Evolutionary conservation across 2,888 invertebrate genomes (phyloP).

Genomic region (Synanthedon andrenaeformis): DNA sequence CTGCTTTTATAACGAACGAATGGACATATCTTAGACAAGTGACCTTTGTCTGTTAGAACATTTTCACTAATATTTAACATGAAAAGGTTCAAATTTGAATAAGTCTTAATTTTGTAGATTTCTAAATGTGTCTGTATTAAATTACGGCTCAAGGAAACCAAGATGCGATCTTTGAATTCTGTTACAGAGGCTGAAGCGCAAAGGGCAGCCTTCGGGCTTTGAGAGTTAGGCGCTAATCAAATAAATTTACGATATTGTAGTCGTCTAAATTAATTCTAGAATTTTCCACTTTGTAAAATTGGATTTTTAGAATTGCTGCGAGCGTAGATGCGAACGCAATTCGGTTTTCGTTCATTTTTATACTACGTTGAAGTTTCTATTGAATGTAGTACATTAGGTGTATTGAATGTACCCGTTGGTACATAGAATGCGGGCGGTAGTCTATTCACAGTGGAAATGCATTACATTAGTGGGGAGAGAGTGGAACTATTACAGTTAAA

Average conservation of each 20-base stretch:
- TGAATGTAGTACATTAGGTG: too few relatives aligned
- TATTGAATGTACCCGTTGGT: background rate
- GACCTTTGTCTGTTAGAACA: too few relatives aligned
- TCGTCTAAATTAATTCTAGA: slow-evolving; percentile 1
- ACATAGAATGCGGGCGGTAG: background rate
- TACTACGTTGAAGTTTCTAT: background rate
- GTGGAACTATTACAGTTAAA: slow-evolving; percentile 2
- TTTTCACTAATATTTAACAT: too few relatives aligned
- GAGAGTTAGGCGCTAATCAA: slow-evolving; percentile 21
- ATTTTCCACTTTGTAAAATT: slow-evolving; percentile 2
- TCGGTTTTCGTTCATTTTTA: background rate
- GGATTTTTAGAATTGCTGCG: slow-evolving; percentile 2
- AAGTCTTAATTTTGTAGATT: too few relatives aligned
- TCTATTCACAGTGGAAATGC: background rate
- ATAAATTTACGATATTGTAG: slow-evolving; percentile 18
- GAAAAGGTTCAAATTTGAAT: too few relatives aligned
- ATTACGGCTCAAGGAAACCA: slow-evolving; percentile 21
- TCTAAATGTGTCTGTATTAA: slow-evolving; percentile 12
- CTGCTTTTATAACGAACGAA: too few relatives aligned
- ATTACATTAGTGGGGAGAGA: slow-evolving; percentile 1
- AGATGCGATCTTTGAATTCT: slow-evolving; percentile 20
- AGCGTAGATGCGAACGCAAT: background rate
- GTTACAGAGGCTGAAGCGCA: slow-evolving; percentile 13
- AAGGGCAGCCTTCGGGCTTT: slow-evolving; percentile 20
- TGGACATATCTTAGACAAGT: too few relatives aligned